A percentile compares a stretch with the other conserved stretches of the same genome.
phyloP scores from a whole-genome alignment of 2,797 vertebrate genomes.

The Myoxocephalus aenaeus region DNA sequence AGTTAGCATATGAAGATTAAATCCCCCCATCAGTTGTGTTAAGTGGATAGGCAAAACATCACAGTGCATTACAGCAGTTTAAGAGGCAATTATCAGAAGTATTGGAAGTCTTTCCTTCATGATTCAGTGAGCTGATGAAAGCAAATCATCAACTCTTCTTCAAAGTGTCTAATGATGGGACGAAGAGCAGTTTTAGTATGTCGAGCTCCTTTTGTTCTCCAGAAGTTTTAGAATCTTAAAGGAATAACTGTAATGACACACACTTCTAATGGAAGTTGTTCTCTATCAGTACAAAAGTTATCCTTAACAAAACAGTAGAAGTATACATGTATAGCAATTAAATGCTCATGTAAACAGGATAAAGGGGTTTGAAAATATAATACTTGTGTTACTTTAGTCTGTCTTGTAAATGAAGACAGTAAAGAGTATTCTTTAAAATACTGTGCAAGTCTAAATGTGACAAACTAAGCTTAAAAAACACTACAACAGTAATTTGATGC shows the following conservation, averaged over 20 bases:
- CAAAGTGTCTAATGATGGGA: background rate
- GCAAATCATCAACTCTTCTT: background rate
- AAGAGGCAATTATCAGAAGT: conserved; percentile 17
- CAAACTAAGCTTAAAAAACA: too few species aligned
- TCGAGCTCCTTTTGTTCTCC: background rate
- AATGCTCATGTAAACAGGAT: background rate
- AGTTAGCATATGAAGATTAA: background rate
- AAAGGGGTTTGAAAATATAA: background rate
- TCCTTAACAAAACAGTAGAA: background rate
- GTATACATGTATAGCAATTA: background rate
- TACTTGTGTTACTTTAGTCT: background rate
- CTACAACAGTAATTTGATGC: background rate
- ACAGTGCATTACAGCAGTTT: conserved; percentile 17
- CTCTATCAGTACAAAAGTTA: background rate
- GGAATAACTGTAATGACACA: background rate
- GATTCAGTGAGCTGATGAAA: conserved; percentile 12
- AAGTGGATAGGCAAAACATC: conserved; percentile 15
- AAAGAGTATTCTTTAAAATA: too few species aligned
- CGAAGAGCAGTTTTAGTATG: background rate
- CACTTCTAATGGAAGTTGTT: background rate
- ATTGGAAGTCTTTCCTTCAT: conserved; percentile 9
- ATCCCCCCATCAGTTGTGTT: conserved; percentile 14
- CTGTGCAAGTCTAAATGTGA: too few species aligned
- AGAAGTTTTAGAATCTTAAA: background rate
- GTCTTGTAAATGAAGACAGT: background rate